These are phyloP conservation scores for Cosmopolites sordidus DNA, from an alignment of 2,888 invertebrate species.

Conservation along the genomic window DNA sequence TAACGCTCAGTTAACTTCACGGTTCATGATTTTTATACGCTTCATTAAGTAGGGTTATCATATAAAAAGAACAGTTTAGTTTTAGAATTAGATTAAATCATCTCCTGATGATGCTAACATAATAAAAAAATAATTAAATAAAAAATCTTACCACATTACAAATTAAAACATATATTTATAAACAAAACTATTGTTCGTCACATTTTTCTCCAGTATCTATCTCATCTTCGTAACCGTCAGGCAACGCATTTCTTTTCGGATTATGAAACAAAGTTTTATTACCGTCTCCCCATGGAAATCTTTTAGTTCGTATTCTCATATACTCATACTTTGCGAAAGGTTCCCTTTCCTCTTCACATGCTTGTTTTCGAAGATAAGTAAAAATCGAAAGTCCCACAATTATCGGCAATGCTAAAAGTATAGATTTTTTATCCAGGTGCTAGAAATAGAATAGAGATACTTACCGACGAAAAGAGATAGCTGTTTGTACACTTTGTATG, in stretches of 20 bases:
- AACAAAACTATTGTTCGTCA: constrained; percentile 2
- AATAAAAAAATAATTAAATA: too few relatives aligned
- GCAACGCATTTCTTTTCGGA: constrained; percentile 69
- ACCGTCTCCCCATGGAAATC: constrained; percentile 92
- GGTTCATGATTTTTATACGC: too few relatives aligned
- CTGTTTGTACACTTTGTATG: constrained; percentile 70
- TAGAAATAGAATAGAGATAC: too few relatives aligned
- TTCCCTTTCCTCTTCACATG: constrained; percentile 49
- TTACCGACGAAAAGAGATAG: constrained; percentile 69
- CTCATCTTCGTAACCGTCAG: constrained; percentile 71
- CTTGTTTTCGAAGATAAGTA: constrained; percentile 57
- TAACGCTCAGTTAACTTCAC: too few relatives aligned
- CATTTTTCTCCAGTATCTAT: neutral
- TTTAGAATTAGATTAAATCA: too few relatives aligned
- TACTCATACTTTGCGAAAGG: constrained; percentile 76
- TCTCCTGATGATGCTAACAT: too few relatives aligned
- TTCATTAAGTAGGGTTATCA: too few relatives aligned
- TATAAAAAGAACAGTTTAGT: too few relatives aligned
- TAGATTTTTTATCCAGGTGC: neutral
- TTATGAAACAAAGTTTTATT: constrained; percentile 82
- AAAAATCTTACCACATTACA: too few relatives aligned
- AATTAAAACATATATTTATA: too few relatives aligned
- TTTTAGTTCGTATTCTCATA: constrained; percentile 70
- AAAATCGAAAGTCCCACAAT: constrained; percentile 68
- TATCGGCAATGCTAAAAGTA: constrained; percentile 74